Evolutionary conservation across 2,888 invertebrate species (phyloP).

Genomic region (Sarcophaga caerulescens): DNA sequence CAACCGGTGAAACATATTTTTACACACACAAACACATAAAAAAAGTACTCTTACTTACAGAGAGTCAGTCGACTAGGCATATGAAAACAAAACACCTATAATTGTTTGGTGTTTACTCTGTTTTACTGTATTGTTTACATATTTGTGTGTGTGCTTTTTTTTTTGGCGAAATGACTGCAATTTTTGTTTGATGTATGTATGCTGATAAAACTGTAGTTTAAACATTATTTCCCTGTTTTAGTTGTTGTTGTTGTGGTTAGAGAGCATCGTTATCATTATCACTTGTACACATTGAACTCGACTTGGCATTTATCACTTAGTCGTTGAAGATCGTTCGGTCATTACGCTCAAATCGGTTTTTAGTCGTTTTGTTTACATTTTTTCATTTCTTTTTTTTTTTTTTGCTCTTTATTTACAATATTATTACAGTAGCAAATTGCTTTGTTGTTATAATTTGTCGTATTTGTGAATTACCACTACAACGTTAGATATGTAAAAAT

Average conservation of each 20-base stretch:
- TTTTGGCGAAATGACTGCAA: neutral
- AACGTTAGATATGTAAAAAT: neutral
- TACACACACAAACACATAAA: neutral
- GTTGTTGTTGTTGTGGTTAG: neutral
- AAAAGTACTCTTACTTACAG: neutral
- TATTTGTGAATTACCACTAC: neutral
- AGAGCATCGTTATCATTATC: neutral
- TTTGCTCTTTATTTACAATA: neutral
- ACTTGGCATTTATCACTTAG: neutral
- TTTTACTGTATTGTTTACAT: neutral
- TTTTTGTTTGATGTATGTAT: neutral
- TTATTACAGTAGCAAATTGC: neutral
- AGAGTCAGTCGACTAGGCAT: neutral
- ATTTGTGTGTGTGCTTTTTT: neutral
- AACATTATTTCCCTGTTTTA: neutral
- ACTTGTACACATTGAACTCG: neutral
- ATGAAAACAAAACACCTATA: slow-evolving; percentile 4
- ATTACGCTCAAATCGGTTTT: neutral
- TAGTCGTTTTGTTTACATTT: neutral
- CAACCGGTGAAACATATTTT: slow-evolving; percentile 32
- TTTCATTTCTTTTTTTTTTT: neutral
- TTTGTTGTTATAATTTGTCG: neutral
- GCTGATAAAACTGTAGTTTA: neutral
- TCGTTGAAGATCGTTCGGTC: neutral
- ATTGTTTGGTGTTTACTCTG: neutral